A percentile compares a stretch with the other conserved stretches of the same genome.
Evolutionary conservation across 2,888 invertebrate species (phyloP).

Genomic region (Cryptocephalus primarius): DNA sequence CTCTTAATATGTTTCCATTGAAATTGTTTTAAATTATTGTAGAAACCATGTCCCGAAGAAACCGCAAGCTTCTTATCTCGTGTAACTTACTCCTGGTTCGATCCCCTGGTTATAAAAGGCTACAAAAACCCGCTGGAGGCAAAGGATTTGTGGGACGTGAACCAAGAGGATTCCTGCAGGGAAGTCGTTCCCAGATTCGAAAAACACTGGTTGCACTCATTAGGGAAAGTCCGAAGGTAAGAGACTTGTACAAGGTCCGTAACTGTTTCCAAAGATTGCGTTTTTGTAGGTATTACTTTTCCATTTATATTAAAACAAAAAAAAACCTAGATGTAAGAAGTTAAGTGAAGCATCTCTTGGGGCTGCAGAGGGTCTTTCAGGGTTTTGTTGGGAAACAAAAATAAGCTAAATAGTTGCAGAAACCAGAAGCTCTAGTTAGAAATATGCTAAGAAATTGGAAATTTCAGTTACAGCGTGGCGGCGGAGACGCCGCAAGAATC

Average conservation of each 20-base stretch:
- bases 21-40: background rate
- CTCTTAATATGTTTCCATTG: background rate
- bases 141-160: constrained; percentile 44
- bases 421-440: too few relatives aligned
- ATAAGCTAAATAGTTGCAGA: too few relatives aligned
- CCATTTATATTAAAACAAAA: too few relatives aligned
- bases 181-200: constrained; percentile 65
- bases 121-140: constrained; percentile 39
- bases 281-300: too few relatives aligned
- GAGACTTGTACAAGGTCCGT: constrained; percentile 3
- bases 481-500: too few relatives aligned
- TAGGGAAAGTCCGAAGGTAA: constrained; percentile 50
- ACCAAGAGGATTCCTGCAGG: constrained; percentile 52
- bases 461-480: too few relatives aligned
- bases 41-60: constrained; percentile 17
- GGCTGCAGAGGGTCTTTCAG: too few relatives aligned
- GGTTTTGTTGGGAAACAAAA: too few relatives aligned
- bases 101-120: constrained; percentile 38
- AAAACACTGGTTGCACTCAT: constrained; percentile 54
- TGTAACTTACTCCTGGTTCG: constrained; percentile 36
- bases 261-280: too few relatives aligned
- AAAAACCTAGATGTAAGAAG: too few relatives aligned
- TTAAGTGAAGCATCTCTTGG: too few relatives aligned
- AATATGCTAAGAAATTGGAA: too few relatives aligned
- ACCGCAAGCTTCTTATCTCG: constrained; percentile 15